Evolutionary conservation across 92 coral and sea anemone species (phyloP).

Genomic region (Chrysogorgia sp.): DNA sequence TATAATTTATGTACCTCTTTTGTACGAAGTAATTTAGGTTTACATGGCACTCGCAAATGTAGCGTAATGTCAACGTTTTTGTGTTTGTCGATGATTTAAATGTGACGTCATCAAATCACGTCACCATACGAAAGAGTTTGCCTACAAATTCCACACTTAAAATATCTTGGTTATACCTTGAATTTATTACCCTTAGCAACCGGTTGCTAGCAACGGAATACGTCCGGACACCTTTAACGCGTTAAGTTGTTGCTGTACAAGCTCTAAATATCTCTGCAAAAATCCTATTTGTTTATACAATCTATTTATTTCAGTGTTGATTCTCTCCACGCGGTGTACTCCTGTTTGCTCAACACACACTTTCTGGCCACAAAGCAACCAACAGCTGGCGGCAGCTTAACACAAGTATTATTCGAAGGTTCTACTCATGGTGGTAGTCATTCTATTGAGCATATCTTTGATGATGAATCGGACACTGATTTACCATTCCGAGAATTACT

Average conservation of each 20-base stretch:
- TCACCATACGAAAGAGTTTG: too few species aligned
- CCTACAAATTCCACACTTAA: too few species aligned
- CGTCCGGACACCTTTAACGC: too few species aligned
- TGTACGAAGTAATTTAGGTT: too few species aligned
- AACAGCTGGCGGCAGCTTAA: conserved; percentile 64
- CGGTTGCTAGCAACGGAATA: too few species aligned
- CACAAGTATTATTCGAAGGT: conserved; percentile 74
- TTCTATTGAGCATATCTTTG: conserved; percentile 40
- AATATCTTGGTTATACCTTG: too few species aligned
- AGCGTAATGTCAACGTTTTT: too few species aligned
- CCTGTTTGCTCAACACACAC: conserved; percentile 89
- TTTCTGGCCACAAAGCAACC: conserved; percentile 66
- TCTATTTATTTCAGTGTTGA: conserved; percentile 57
- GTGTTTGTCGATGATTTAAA: too few species aligned
- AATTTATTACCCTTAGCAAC: too few species aligned
- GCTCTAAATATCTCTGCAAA: not conserved
- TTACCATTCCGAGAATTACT: conserved; percentile 77
- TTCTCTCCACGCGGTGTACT: conserved; percentile 90
- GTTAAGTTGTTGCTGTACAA: not conserved
- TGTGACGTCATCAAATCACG: too few species aligned
- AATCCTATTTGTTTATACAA: not conserved
- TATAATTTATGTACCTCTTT: too few species aligned
- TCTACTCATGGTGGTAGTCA: not conserved
- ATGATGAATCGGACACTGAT: conserved; percentile 62
- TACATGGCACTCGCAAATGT: too few species aligned